Evolutionary conservation across 2,888 invertebrate species (phyloP), one percentile per base, ranked within the genome.

Genomic region (Platycheirus albimanus): DNA sequence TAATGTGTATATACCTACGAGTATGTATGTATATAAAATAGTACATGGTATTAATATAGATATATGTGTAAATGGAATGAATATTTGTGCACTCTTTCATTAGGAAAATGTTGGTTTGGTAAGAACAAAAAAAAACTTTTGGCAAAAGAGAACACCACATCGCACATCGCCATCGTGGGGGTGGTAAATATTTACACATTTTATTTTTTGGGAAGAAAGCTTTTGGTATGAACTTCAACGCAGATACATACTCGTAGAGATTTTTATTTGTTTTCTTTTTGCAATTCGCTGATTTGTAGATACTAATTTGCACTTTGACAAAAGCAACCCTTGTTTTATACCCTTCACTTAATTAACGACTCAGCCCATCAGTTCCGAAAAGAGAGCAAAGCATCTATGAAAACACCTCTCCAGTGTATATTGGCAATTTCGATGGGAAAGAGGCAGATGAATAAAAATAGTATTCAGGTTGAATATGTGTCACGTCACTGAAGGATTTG

Each of bases 261-360:
- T 4, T 8, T 51, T 38, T 6, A 41, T 51, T 61, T 47, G 28
- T 47, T 41, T 54, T 45, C 19, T 52, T 79, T 33, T 70, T 64
- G 63, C 75, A 75, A 75, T 56, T 75, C 69, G 69, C 49, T 80
- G 75, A 75, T 70, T 81, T 77, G 81, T 51, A 54, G 66, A 81
- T 71, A 6, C 24, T 41, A 41, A 58, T 41, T 24, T 24, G 41
- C 24, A 28, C 15, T 24, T n/a, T n/a, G 19, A 5, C 17, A 8
- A n/a, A 10, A 74, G 19, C 76, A 71, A 76, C 76, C 81, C 81
- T 76, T 71, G 76, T 76, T 70, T 52, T 54, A 38, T 24, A 15
- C 1, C 49, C 24, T 19, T 75, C 13, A 13, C 33, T 67, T 81
- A 81, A 81, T 81, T 81, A 81, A 81, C 43, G 41, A 11, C 24